Evolutionary conservation across 1,140 invertebrate genomes (phyloP), one percentile per base, ranked within the genome.

Genomic region (Holcopasites calliopsidis): DNA sequence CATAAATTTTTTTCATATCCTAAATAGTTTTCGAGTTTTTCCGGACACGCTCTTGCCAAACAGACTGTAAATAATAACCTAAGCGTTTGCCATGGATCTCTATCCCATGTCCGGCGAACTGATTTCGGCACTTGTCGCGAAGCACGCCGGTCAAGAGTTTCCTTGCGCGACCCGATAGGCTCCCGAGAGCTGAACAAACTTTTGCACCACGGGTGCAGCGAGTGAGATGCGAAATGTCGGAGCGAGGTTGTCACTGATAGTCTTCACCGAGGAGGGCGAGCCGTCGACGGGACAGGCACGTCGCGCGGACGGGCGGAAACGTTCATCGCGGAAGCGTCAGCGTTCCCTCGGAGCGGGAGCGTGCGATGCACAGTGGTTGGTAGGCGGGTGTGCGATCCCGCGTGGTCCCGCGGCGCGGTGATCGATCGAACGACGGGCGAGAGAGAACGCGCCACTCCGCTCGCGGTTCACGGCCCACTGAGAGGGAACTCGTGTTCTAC

Each of bases 401-500:
- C 61, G 70, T n/a, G n/a, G n/a, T 35, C 35, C 35, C 26, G 52
- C 60, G 40, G 11, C 13, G 18, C 57, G 33, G 72, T 71, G 68
- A 76, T 61, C 74, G 73, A 69, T 70, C 61, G 75, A 71, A 57
- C 50, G 57, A 74, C 50, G 26, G 35, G n/a, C n/a, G n/a, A 1
- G 26, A 23, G 50, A 26, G 64, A 31, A 3, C 57, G 85, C 87
- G 79, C 62, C 77, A n/a, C 85, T 82, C 64, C 85, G 83, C 70
- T 76, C 84, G 86, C 84, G 82, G 83, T 83, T 83, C 86, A 87
- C 88, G 86, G 77, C 73, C 83, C 82, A 89, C 88, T 89, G 88
- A 86, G 77, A 77, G 81, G 50, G 81, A 83, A 83, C 52, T 82
- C 50, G 81, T 77, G 80, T 83, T 68, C 76, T 73, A 60, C n/a